Evolutionary conservation across 2,113 vertebrate genomes (phyloP), one percentile per base, ranked within the genome.

Genomic region (Colinus virginianus): DNA sequence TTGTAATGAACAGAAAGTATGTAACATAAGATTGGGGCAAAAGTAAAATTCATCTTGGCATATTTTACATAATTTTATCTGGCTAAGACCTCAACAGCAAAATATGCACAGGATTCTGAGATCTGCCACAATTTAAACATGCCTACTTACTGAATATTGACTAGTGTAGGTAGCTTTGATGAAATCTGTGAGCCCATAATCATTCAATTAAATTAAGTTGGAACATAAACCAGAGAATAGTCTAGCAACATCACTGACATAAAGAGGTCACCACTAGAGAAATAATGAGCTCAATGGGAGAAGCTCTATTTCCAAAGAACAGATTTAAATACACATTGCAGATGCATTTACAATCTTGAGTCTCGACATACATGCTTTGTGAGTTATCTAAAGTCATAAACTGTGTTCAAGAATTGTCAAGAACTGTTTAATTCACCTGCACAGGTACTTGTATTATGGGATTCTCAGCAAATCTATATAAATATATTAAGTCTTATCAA

Each of bases 311-410:
- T 90, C 84, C 40, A 72, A 88, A 87, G 66, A 92, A 78, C n/a
- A 72, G 59, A 62, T 69, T 93, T 68, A 90, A 95, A 90, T 90
- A 86, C 83, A 75, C 19, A 92, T 71, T 78, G 51, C 23, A 81
- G 92, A 90, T 40, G 32, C 43, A 87, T 76, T 88, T 76, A 43
- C 68, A 86, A 86, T 63, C 28, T 74, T 62, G 56, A 86, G 38
- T 59, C 34, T 75, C 61, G 88, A 58, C 32, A 49, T 45, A 67
- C 0, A 23, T 11, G 34, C 25, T 86, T 67, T 84, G 17, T 64
- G 40, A 88, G 13, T 64, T 72, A 90, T 30, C 40, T 64, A 58
- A 40, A 75, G 75, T 71, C 15, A 84, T 87, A 90, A 64, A 72
- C 76, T 75, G 56, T 43, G 23, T 55, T 68, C 78, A 87, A 3